Conservation (phyloP, 1,140 invertebrate genomes). For the Apis dorsata region DNA sequence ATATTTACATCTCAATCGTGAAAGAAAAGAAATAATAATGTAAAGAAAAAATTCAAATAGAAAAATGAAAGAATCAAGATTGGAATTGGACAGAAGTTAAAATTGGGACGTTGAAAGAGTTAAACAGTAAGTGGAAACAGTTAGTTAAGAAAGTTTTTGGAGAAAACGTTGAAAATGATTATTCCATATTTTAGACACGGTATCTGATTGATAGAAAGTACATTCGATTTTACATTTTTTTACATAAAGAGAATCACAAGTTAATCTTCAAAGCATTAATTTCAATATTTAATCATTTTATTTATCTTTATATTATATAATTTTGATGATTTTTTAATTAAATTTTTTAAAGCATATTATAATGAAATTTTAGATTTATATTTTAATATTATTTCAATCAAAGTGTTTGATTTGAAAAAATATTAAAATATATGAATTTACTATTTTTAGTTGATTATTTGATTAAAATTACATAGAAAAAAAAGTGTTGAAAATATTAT, state of each 20-base stretch:
- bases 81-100: not conserved
- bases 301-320: too few relatives aligned
- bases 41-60: not conserved
- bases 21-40: not conserved
- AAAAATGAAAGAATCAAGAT: not conserved
- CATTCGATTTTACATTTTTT: not conserved
- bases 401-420: too few relatives aligned
- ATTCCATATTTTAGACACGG: not conserved
- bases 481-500: too few relatives aligned
- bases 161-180: conserved; percentile 4
- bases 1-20: not conserved
- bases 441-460: too few relatives aligned
- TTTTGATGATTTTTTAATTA: too few relatives aligned
- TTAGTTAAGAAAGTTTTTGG: not conserved
- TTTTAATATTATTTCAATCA: too few relatives aligned
- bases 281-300: not conserved
- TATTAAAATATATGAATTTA: too few relatives aligned
- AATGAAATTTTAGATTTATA: too few relatives aligned
- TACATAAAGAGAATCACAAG: not conserved
- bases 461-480: too few relatives aligned
- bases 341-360: too few relatives aligned
- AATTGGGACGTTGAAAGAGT: not conserved
- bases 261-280: not conserved
- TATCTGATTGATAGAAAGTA: not conserved
- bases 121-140: not conserved